phyloP scores from a whole-genome alignment of 1,140 invertebrate genomes.

The Bombus waltoni region DNA sequence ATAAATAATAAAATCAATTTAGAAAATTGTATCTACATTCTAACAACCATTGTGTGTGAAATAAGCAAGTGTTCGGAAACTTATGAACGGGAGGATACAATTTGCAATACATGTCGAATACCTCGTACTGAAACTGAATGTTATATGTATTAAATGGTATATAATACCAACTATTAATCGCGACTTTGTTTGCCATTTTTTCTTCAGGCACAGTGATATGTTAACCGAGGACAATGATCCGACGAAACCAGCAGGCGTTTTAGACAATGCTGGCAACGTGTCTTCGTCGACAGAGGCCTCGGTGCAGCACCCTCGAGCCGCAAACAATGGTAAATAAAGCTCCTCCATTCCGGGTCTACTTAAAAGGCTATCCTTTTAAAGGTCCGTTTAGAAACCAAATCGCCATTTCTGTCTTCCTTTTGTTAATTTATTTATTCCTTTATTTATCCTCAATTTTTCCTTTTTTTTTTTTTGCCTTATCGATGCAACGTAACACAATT shows the following conservation, averaged over 20 bases:
- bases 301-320: conserved; percentile 77
- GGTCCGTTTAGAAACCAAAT: conserved; percentile 1
- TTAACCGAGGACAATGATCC: conserved; percentile 83
- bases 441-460: neutral
- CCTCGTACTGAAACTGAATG: too few species aligned
- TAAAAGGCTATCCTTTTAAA: conserved; percentile 7
- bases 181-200: conserved; percentile 27
- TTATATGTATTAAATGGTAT: neutral
- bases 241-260: conserved; percentile 81
- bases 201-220: conserved; percentile 80
- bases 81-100: too few species aligned
- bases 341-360: conserved; percentile 1
- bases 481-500: neutral
- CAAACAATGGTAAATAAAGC: conserved; percentile 78
- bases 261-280: conserved; percentile 81
- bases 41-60: too few species aligned
- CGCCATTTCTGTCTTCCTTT: too few species aligned
- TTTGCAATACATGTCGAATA: too few species aligned
- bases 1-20: too few species aligned
- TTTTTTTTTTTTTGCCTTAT: neutral
- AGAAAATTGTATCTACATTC: too few species aligned
- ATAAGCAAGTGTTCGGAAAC: too few species aligned
- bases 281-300: conserved; percentile 80
- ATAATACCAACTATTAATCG: neutral
- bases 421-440: neutral